A percentile compares a stretch with the other conserved stretches of the same genome.
These are phyloP conservation scores for Actias luna DNA, from an alignment of 2,888 invertebrate species.

Conservation along the genomic window DNA sequence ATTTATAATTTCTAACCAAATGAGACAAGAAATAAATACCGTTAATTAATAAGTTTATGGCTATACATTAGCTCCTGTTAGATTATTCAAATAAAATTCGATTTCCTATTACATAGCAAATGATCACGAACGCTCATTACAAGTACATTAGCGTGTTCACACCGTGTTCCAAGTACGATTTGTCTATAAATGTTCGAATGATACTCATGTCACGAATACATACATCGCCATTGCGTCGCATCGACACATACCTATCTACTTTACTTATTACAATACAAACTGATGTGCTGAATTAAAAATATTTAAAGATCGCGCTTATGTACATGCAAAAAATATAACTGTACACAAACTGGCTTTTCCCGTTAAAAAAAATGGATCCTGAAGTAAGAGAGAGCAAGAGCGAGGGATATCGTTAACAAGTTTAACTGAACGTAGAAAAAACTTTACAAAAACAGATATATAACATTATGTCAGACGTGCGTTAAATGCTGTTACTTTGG, in stretches of 20 bases:
- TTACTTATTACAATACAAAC: neutral
- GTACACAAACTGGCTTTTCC: slow-evolving; percentile 6
- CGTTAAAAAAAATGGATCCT: slow-evolving; percentile 7
- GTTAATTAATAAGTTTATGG: slow-evolving; percentile 1
- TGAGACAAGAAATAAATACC: slow-evolving; percentile 1
- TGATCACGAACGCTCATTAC: slow-evolving; percentile 20
- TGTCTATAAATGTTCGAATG: slow-evolving; percentile 50
- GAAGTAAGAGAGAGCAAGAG: slow-evolving; percentile 16
- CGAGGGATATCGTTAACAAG: slow-evolving; percentile 41
- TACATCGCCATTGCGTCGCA: slow-evolving; percentile 23
- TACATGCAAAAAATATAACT: slow-evolving; percentile 8
- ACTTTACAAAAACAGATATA: slow-evolving; percentile 30
- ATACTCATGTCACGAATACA: slow-evolving; percentile 45
- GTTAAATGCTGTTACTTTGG: slow-evolving; percentile 30
- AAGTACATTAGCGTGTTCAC: slow-evolving; percentile 43
- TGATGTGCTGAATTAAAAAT: neutral
- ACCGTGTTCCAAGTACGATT: slow-evolving; percentile 51
- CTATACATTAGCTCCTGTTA: neutral
- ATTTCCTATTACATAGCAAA: slow-evolving; percentile 1
- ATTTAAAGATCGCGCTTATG: neutral
- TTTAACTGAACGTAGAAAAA: slow-evolving; percentile 36
- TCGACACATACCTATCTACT: slow-evolving; percentile 1
- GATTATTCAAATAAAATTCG: slow-evolving; percentile 7
- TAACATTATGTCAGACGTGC: slow-evolving; percentile 24
- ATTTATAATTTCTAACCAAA: neutral